Evolutionary conservation across 92 coral and sea anemone genomes (phyloP), one percentile per base, ranked within the genome.

Genomic region (Paragorgia papillata): DNA sequence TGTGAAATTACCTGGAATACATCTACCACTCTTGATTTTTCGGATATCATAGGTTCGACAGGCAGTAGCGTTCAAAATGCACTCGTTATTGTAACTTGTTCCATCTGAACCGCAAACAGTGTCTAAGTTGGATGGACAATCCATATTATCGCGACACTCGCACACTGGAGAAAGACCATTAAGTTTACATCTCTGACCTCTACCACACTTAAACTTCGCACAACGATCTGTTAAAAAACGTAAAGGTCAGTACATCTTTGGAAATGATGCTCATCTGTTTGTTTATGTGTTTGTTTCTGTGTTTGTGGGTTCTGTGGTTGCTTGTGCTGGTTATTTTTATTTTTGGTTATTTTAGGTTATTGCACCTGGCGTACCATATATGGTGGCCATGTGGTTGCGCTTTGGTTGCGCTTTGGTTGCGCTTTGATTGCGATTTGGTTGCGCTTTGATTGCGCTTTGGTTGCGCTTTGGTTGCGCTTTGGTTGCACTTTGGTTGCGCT

Each of bases 21-120:
- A 92, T 12, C 55, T 32, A 1, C 90, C 87, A 0, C 49, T 32
- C 34, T 76, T 66, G 27, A 85, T 84, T 73, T 57, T 64, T 18
- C 60, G 34, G 4, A 89, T 51, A 24, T 49, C 32, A 4, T 73
- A 49, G 62, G 69, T 75, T 55, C 92, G 88, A 29, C 97, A 92
- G 2, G 85, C 92, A 13, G 86, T 90, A 10, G 97, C 96, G 25
- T 90, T 87, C 96, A 92, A 71, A 34, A 92, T 83, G 37, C 97
- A 92, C 24, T 82, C 62, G 54, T 90, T 92, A 73, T 89, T 92
- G 78, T 92, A 92, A 12, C 74, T 65, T 28, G 31, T 62, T 6
- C 88, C 92, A 76, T 92, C 97, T 33, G 90, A 75, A 14, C 97
- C 97, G 79, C 97, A 92, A 0, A 92, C 77, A 9, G 96, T 92